Conservation (phyloP, 2,113 vertebrate genomes). For the Zosterops japonicus region DNA sequence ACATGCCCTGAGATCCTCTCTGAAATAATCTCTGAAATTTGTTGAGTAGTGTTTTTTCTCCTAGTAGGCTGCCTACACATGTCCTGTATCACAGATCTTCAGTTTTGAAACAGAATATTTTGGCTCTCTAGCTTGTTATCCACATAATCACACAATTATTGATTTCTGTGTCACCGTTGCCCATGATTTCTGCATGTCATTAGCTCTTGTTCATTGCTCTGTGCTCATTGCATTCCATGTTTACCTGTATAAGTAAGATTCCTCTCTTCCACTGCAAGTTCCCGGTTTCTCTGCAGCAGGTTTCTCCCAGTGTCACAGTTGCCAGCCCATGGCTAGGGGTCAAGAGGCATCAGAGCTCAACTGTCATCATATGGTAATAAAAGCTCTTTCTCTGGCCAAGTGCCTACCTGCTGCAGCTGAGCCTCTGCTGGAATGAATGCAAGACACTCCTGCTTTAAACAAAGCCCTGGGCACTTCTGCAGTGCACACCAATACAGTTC, state of each 20-base stretch:
- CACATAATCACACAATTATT: background rate
- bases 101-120: background rate
- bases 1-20: background rate
- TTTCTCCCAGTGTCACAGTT: background rate
- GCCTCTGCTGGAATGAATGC: background rate
- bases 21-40: background rate
- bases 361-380: background rate
- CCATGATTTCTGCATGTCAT: background rate
- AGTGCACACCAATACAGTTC: background rate
- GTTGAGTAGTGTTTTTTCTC: background rate
- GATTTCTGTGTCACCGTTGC: background rate
- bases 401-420: background rate
- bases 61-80: background rate
- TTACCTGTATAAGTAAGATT: background rate
- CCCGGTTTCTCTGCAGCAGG: background rate
- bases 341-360: background rate
- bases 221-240: background rate
- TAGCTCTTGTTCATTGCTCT: background rate
- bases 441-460: background rate
- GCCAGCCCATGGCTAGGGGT: background rate
- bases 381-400: accelerated
- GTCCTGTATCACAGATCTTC: background rate
- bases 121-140: background rate
- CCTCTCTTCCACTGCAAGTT: background rate
- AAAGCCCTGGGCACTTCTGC: background rate